Evolutionary conservation across 2,113 vertebrate genomes (phyloP), one percentile per base, ranked within the genome.

Genomic region (Pituophis catenifer): DNA sequence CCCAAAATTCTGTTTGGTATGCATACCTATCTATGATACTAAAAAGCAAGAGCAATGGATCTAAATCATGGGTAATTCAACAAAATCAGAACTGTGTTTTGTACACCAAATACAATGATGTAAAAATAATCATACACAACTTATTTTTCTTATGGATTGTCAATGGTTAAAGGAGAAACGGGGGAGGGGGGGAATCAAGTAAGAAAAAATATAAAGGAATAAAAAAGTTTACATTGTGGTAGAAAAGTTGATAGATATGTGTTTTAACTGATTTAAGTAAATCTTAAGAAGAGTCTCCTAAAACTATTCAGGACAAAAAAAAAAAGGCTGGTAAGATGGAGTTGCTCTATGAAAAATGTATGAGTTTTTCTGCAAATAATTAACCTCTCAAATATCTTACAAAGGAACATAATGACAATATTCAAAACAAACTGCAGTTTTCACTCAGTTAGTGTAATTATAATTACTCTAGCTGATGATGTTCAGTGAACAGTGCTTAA

Each of bases 221-320:
- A 19, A 26, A 86, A 53, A 54, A 9, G 55, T 29, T 85, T 85
- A 9, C 5, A 57, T 12, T 12, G 23, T 94, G 62, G 33, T 58
- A 85, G 15, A 1, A 33, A 3, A 0, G 58, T 1, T 94, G 91
- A 94, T 92, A 75, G 57, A 92, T 90, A 94, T 86, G 88, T 95
- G 86, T 91, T 92, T 94, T 94, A 95, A 93, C 92, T 94, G 91
- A 93, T 94, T 92, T 93, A 91, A 94, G 10, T 12, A 62, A 26
- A 10, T 62, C 10, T 62, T 29, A 62, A 24, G 8, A 11, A 48
- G 44, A 48, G 33, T 15, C 7, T 44, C 24, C 54, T 57, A 15
- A 33, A 17, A 15, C 8, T 38, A 57, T 23, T 3, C 12, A 75
- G 50, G 62, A 29, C 1, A 3, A 48, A 48, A 48, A 48, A 48